Percentiles rank a stretch among this genome's conserved stretches.
Evolutionary conservation across 2,113 vertebrate genomes (phyloP).

Genomic region (Nestor notabilis): DNA sequence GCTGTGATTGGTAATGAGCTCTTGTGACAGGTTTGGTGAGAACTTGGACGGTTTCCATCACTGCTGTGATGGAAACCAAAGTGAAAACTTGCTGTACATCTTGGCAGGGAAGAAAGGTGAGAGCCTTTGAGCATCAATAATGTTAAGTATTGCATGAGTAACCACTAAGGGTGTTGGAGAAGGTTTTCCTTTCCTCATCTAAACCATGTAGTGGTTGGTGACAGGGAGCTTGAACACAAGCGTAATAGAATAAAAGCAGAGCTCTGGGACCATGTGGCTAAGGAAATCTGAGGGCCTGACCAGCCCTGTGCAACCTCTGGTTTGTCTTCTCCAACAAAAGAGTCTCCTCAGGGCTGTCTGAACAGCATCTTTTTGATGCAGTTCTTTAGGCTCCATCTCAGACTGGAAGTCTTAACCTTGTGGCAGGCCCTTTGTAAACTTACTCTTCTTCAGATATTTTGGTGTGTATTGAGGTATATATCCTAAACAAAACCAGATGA

Average conservation of each 20-base stretch:
- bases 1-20: background rate
- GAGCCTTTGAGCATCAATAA: background rate
- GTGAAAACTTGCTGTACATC: background rate
- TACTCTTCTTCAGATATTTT: background rate
- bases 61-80: rapidly evolving
- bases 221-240: background rate
- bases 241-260: background rate
- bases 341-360: background rate
- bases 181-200: background rate
- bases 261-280: background rate
- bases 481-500: background rate
- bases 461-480: rapidly evolving
- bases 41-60: background rate
- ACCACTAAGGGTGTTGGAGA: background rate
- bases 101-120: background rate
- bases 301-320: background rate
- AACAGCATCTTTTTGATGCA: background rate
- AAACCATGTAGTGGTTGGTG: background rate
- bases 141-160: background rate
- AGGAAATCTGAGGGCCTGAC: background rate
- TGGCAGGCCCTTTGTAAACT: too few relatives aligned
- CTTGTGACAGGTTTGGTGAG: background rate
- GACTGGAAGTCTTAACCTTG: background rate
- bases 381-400: background rate
- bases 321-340: background rate